Base-by-base conservation (phyloP, 2,888 invertebrate species). In the Bimastos eiseni region DNA sequence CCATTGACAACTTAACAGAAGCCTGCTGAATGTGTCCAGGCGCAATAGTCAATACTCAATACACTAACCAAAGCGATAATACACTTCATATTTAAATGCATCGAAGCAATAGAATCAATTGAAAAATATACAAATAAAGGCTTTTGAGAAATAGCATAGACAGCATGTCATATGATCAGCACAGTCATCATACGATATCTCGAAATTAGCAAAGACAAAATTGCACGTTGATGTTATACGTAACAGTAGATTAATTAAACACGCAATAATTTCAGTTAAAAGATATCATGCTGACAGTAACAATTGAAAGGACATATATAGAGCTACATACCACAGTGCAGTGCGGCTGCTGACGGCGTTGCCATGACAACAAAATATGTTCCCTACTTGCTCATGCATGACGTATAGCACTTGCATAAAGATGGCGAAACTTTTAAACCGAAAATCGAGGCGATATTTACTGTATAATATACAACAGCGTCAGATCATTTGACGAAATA, bases 61-160 rank as follows among this genome's bases (percentile, higher is more conserved):
- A 70, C 30, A 30, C n/a, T 30, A 70, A 70, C 2, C 30, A 70
- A 30, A 30, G n/a, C 70, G n/a, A n/a, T 41, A 15, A n/a, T n/a
- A 70, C 30, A 70, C 70, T 70, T 70, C 70, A n/a, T 70, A n/a
- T 70, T 70, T 70, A n/a, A 17, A 70, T 70, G 70, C 13, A 70
- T 70, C 30, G 70, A 70, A 70, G n/a, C 70, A 70, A 70, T 70
- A n/a, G 70, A 70, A 86, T 37, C 37, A 86, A 37, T 86, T 86
- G 36, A 34, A 86, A 86, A 86, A 86, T 86, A 86, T 86, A 86
- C 24, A 86, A 86, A 86, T 86, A 86, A 86, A 86, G 86, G 86
- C 86, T 86, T 86, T 36, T 86, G 86, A 86, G 34, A 86, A 33
- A 86, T 34, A 86, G 34, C 86, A 86, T 37, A 86, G 86, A 86